Evolutionary conservation across 1,140 invertebrate genomes (phyloP).

Genomic region (Zaprionus tsacasi): DNA sequence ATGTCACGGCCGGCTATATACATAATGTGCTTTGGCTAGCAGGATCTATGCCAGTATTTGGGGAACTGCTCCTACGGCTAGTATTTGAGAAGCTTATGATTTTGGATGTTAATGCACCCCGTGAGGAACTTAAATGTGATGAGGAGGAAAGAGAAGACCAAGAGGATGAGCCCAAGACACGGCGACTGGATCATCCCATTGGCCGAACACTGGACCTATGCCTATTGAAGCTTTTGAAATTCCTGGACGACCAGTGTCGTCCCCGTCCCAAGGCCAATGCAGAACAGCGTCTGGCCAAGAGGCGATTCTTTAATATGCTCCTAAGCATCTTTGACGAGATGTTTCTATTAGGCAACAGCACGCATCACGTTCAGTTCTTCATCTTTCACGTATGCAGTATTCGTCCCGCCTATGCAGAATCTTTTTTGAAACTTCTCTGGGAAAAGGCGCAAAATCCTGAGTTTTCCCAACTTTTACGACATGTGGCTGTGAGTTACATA

Average conservation of each 20-base stretch:
- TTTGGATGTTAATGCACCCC: slow-evolving; percentile 88
- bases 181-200: slow-evolving; percentile 78
- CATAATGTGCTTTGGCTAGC: slow-evolving; percentile 88
- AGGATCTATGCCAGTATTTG: slow-evolving; percentile 87
- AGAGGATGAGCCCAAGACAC: slow-evolving; percentile 59
- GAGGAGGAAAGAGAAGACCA: slow-evolving; percentile 82
- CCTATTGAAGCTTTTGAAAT: slow-evolving; percentile 87
- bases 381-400: slow-evolving; percentile 91
- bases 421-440: slow-evolving; percentile 91
- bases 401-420: slow-evolving; percentile 87
- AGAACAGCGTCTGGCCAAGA: slow-evolving; percentile 41
- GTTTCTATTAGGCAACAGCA: slow-evolving; percentile 90
- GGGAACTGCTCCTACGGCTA: slow-evolving; percentile 87
- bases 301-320: slow-evolving; percentile 77
- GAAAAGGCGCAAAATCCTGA: slow-evolving; percentile 89
- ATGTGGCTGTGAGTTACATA: slow-evolving; percentile 90
- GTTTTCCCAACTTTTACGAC: slow-evolving; percentile 87
- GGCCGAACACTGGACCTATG: slow-evolving; percentile 88
- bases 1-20: slow-evolving; percentile 87
- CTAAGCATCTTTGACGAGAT: slow-evolving; percentile 89
- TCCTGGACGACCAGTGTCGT: slow-evolving; percentile 84
- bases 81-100: slow-evolving; percentile 89
- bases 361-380: slow-evolving; percentile 91
- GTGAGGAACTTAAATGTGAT: slow-evolving; percentile 85
- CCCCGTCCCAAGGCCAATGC: slow-evolving; percentile 32